Evolutionary conservation across 2,888 invertebrate genomes (phyloP).

Genomic region (Biston stratarius): DNA sequence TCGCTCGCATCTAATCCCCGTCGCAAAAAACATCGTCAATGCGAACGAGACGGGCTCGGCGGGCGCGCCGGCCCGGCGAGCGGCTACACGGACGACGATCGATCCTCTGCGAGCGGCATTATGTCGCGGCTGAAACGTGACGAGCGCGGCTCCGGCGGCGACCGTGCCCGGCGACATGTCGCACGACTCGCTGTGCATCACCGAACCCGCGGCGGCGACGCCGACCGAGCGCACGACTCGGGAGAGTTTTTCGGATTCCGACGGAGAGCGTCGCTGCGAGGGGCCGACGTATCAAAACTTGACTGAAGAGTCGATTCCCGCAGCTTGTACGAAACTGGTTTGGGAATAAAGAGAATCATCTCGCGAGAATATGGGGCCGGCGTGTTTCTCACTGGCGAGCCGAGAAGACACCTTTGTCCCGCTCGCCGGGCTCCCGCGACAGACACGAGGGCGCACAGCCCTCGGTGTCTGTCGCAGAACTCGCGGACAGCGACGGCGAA

Average conservation of each 20-base stretch:
- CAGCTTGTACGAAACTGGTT: constrained; percentile 9
- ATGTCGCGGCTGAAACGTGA: constrained; percentile 39
- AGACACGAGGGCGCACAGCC: neutral
- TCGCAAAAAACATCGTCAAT: constrained; percentile 32
- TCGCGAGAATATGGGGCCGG: neutral
- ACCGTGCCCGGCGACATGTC: constrained; percentile 17
- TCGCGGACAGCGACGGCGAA: neutral
- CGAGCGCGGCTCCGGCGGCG: constrained; percentile 25
- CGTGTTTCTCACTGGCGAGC: constrained; percentile 1
- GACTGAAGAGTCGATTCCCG: neutral
- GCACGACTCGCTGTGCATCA: constrained; percentile 16
- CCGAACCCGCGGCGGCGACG: neutral
- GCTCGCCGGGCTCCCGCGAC: neutral
- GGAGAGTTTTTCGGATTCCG: neutral
- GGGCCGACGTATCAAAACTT: constrained; percentile 3
- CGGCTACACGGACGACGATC: constrained; percentile 42
- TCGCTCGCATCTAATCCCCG: constrained; percentile 36
- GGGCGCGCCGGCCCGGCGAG: no score
- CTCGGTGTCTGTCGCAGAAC: no score
- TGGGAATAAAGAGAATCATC: constrained; percentile 7
- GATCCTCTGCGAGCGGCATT: constrained; percentile 36
- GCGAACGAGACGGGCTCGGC: constrained; percentile 25
- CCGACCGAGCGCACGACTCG: no score
- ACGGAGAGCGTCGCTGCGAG: neutral
- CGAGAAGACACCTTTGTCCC: neutral